Evolutionary conservation across 2,113 vertebrate species (phyloP).

Genomic region (Pteropus alecto): DNA sequence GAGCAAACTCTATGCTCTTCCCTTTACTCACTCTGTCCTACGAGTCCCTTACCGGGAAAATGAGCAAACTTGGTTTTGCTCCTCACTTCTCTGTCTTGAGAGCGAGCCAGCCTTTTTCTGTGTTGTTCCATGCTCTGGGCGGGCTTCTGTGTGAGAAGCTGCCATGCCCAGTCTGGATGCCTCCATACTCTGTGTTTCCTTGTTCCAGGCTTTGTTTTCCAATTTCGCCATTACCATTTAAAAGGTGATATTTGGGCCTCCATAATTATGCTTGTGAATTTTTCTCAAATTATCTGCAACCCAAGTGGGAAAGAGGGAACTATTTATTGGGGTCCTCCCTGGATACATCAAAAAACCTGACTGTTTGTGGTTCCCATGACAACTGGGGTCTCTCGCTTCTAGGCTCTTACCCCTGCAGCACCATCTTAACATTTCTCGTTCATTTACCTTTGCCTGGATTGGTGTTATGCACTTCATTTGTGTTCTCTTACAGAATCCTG

Average conservation of each 20-base stretch:
- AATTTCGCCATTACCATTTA: background rate
- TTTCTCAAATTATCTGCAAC: background rate
- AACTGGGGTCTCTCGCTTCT: background rate
- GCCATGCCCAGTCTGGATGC: fast-evolving
- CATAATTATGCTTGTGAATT: background rate
- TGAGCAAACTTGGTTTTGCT: background rate
- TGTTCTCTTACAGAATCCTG: background rate
- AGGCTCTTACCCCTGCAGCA: background rate
- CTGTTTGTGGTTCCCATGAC: background rate
- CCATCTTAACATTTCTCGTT: background rate
- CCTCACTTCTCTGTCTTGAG: background rate
- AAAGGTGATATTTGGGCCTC: background rate
- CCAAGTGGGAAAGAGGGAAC: background rate
- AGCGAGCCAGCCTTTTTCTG: background rate
- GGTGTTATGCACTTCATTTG: fast-evolving
- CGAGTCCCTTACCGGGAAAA: background rate
- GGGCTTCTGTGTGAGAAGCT: background rate
- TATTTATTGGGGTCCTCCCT: background rate
- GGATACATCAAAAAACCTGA: background rate
- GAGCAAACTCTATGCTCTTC: background rate
- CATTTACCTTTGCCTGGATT: background rate
- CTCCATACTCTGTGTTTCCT: background rate
- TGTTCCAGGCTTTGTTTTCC: background rate
- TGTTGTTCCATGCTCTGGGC: background rate
- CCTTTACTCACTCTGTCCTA: background rate